Conservation (phyloP, 2,797 vertebrate species). For the Poecilia gillii region DNA sequence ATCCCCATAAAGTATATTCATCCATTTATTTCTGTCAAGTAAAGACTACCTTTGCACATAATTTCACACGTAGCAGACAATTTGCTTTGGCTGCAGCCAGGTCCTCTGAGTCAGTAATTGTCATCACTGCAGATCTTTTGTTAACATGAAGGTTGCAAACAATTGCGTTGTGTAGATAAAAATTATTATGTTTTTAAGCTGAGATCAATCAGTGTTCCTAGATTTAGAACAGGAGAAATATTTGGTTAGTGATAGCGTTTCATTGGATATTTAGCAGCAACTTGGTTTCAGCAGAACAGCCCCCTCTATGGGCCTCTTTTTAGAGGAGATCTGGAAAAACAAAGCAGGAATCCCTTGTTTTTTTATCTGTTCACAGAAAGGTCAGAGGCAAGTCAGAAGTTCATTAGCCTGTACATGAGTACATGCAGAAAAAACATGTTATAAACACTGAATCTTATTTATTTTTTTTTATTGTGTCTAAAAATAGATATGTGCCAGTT, state of each 20-base stretch:
- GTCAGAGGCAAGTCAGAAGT: slow-evolving; percentile 15
- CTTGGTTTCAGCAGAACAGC: slow-evolving; percentile 33
- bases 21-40: not conserved
- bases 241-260: not conserved
- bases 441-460: slow-evolving; percentile 25
- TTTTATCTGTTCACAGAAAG: slow-evolving; percentile 14
- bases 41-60: slow-evolving; percentile 1
- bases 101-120: not conserved
- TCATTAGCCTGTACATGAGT: slow-evolving; percentile 41
- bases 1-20: not conserved
- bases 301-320: slow-evolving; percentile 15
- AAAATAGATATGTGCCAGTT: slow-evolving; percentile 56
- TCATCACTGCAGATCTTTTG: slow-evolving; percentile 1
- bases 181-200: not conserved
- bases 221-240: slow-evolving; percentile 9
- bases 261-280: not conserved
- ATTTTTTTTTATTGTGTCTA: slow-evolving; percentile 35
- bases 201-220: slow-evolving; percentile 1
- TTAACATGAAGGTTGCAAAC: slow-evolving; percentile 11
- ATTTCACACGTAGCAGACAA: not conserved
- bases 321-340: slow-evolving; percentile 31
- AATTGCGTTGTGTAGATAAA: not conserved
- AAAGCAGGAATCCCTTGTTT: slow-evolving; percentile 32
- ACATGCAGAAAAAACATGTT: slow-evolving; percentile 16
- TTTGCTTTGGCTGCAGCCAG: slow-evolving; percentile 21